These are phyloP conservation scores for Brachionus angularis DNA, from an alignment of 1,140 invertebrate species.

Conservation along the genomic window DNA sequence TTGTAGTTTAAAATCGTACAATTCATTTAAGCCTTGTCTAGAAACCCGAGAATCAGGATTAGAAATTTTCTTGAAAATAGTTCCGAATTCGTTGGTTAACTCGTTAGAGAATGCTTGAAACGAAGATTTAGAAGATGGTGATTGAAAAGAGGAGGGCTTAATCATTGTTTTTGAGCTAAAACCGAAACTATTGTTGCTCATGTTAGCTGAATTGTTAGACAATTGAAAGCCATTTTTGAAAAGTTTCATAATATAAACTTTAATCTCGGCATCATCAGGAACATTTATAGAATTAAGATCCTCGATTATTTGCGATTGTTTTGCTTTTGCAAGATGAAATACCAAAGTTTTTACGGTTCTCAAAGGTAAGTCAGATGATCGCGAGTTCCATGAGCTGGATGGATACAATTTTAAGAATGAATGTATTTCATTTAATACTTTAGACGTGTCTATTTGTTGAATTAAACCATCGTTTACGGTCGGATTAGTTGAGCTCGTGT, in stretches of 20 bases:
- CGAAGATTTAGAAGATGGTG: no score
- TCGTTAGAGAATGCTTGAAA: neutral
- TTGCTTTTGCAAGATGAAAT: slow-evolving; percentile 18
- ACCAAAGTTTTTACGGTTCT: slow-evolving; percentile 29
- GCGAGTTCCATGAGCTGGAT: slow-evolving; percentile 4
- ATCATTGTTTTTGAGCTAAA: no score
- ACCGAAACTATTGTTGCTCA: neutral
- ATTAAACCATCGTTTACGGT: slow-evolving; percentile 20
- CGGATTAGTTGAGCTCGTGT: neutral
- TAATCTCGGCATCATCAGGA: slow-evolving; percentile 1
- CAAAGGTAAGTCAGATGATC: slow-evolving; percentile 23
- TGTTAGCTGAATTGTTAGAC: neutral
- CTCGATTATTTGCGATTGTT: slow-evolving; percentile 16
- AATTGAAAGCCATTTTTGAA: slow-evolving; percentile 40
- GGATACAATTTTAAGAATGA: slow-evolving; percentile 40
- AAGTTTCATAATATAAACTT: slow-evolving; percentile 33
- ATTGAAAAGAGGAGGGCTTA: no score
- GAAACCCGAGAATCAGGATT: neutral
- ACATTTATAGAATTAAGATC: slow-evolving; percentile 18
- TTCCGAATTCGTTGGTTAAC: slow-evolving; percentile 8
- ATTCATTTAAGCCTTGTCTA: slow-evolving; percentile 68
- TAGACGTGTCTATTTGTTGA: slow-evolving; percentile 15
- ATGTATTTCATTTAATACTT: slow-evolving; percentile 43
- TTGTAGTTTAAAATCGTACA: slow-evolving; percentile 83
- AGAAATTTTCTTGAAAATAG: slow-evolving; percentile 32